Percentiles rank a stretch among this genome's conserved stretches.
Conservation (phyloP, 2,113 vertebrate genomes). For the Cephalopterus ornatus region DNA sequence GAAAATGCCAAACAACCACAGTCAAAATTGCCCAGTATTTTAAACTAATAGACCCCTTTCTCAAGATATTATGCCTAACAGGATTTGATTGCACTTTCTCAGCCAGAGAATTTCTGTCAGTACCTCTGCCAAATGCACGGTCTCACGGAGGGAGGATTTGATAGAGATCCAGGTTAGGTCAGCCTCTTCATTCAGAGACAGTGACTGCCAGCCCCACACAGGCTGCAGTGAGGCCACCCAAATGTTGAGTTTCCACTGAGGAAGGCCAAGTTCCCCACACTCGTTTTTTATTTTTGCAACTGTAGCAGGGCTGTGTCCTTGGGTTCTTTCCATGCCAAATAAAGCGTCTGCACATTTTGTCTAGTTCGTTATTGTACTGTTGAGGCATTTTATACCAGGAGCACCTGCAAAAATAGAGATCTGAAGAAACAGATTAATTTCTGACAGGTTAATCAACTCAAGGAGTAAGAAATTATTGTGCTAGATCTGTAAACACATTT, state of each 20-base stretch:
- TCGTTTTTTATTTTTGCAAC: slow-evolving; percentile 24
- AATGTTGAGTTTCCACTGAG: slow-evolving; percentile 51
- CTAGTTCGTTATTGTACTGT: neutral
- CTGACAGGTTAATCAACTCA: neutral
- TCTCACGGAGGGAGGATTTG: slow-evolving; percentile 10
- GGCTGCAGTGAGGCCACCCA: slow-evolving; percentile 49
- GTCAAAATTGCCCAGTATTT: neutral
- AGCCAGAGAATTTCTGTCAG: slow-evolving; percentile 43
- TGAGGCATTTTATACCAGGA: neutral
- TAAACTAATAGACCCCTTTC: neutral
- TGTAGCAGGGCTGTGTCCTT: slow-evolving; percentile 17
- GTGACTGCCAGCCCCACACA: slow-evolving; percentile 45
- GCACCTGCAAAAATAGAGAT: slow-evolving; percentile 53
- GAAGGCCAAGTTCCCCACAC: slow-evolving; percentile 42
- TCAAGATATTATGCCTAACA: neutral
- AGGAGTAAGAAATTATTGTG: neutral
- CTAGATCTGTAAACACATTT: neutral
- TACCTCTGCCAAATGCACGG: neutral
- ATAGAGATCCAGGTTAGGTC: slow-evolving; percentile 31
- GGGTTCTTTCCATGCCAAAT: slow-evolving; percentile 60
- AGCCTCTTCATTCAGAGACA: slow-evolving; percentile 29
- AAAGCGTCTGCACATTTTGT: slow-evolving; percentile 56
- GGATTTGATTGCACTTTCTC: neutral
- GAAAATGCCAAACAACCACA: neutral
- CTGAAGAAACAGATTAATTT: neutral